Conservation (phyloP, 2,113 vertebrate genomes). For the Toxotes jaculatrix region DNA sequence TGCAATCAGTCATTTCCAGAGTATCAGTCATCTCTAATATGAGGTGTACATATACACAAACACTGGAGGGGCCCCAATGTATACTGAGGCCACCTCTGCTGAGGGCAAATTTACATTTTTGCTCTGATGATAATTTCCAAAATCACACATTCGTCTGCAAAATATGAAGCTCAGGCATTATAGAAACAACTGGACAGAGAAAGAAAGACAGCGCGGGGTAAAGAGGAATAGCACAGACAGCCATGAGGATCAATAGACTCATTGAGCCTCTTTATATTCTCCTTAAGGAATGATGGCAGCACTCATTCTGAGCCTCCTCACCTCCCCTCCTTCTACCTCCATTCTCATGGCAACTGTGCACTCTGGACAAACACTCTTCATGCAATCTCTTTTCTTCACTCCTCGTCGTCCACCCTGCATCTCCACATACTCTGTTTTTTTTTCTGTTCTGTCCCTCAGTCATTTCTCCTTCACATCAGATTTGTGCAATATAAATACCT, state of each 20-base stretch:
- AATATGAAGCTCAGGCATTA: conserved; percentile 23
- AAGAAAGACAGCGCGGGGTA: not conserved
- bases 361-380: conserved; percentile 70
- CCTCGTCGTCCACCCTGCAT: conserved; percentile 13
- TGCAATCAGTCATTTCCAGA: conserved; percentile 65
- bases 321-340: conserved; percentile 59
- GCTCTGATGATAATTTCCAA: not conserved
- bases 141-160: conserved; percentile 32
- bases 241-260: conserved; percentile 79
- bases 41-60: conserved; percentile 3
- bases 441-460: conserved; percentile 48
- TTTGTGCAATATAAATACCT: conserved; percentile 33
- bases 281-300: conserved; percentile 77
- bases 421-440: conserved; percentile 46
- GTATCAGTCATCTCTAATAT: conserved; percentile 44
- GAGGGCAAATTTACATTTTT: conserved; percentile 13
- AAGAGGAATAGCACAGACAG: conserved; percentile 53
- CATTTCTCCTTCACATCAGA: conserved; percentile 43
- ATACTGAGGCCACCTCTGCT: conserved; percentile 15
- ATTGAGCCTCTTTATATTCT: conserved; percentile 78
- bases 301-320: conserved; percentile 46
- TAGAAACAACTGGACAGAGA: conserved; percentile 18
- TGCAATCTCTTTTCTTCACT: conserved; percentile 56
- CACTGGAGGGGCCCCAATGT: conserved; percentile 29
- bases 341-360: conserved; percentile 78